Evolutionary conservation across 2,113 vertebrate genomes (phyloP), one percentile per base, ranked within the genome.

Genomic region (Tapirus terrestris): DNA sequence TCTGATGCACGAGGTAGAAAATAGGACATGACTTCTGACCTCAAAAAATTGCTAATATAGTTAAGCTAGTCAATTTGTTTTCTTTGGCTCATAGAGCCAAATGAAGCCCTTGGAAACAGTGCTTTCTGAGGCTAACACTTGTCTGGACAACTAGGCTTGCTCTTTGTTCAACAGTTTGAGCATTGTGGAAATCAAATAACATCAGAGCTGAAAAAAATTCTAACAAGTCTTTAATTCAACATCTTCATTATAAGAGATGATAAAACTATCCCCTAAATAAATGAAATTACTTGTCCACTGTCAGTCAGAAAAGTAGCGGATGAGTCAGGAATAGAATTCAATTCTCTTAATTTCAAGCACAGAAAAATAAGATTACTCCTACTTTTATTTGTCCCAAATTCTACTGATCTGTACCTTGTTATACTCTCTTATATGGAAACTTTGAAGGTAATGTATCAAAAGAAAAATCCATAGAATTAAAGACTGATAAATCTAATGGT

Each of bases 351-450:
- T 68, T 89, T 61, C 25, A 93, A 92, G 12, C 27, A 61, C 9
- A 83, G 33, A 84, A 81, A 58, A 48, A 39, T 21, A 39, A 31
- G 25, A 36, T 63, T 70, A 43, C 5, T 80, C 3, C 33, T 73
- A 63, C 58, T 98, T 93, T 75, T 36, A 79, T 76, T 76, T 72
- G 17, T 36, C 4, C 79, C 29, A 79, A 84, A 86, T 72, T 93
- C 39, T 82, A 3, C 45, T 96, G n/a, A 89, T 31, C n/a, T 3
- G 3, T 53, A 36, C 3, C 6, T 88, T 73, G 5, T 63, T 75
- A 39, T 27, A 43, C 6, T 14, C 13, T 61, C 10, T 63, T 72
- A 33, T 8, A 9, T 31, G 3, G 21, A 79, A 84, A 53, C 9
- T 53, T 76, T 95, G 21, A 31, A 85, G 5, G 70, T 88, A 76